Base-by-base conservation (phyloP, 53 echinoderm and acorn worm genomes). In the Echinarachnius parma region DNA sequence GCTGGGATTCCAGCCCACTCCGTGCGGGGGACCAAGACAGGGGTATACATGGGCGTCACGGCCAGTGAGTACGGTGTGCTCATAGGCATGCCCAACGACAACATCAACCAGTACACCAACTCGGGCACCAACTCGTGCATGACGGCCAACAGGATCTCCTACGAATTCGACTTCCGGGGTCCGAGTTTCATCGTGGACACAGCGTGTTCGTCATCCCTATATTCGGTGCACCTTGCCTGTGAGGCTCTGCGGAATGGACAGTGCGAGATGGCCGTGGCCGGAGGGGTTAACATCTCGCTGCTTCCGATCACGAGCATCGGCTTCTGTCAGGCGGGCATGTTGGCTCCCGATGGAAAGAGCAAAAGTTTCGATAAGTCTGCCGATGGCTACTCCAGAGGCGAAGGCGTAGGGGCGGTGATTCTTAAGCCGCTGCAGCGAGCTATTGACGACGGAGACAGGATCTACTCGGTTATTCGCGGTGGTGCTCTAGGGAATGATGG, bases 101-200 rank as follows among this genome's bases (percentile, higher is more conserved):
- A 98, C 76, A 86, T 98, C 67, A 91, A 88, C 63, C 98, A 98
- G 62, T 98, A 98, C 75, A 91, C 98, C 34, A 96, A 96, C 81
- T 98, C 98, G 2, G 91, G 91, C 13, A 91, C 84, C 28, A 98
- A 98, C 81, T 75, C 91, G 13, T 91, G 91, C 57, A 96, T 96
- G 98, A 81, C 88, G 31, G 81, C 98, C 25, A 96, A 96, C 70
- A 81, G 98, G 16, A 66, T 96, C 32, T 96, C 98, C 0, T 96
- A 96, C 80, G 98, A 96, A 62, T 96, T 89, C 31, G 98, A 96
- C 46, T 84, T 96, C 25, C 82, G 88, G 28, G 98, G 98, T 3
- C 98, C 98, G 27, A 96, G 98, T 25, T 91, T 88, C 50, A 78
- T 77, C 5, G 80, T 96, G 5, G 98, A 96, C 56, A 96, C 98